A percentile compares a stretch with the other conserved stretches of the same genome.
Evolutionary conservation across 2,797 vertebrate species (phyloP).

Genomic region (Ateles fusciceps): DNA sequence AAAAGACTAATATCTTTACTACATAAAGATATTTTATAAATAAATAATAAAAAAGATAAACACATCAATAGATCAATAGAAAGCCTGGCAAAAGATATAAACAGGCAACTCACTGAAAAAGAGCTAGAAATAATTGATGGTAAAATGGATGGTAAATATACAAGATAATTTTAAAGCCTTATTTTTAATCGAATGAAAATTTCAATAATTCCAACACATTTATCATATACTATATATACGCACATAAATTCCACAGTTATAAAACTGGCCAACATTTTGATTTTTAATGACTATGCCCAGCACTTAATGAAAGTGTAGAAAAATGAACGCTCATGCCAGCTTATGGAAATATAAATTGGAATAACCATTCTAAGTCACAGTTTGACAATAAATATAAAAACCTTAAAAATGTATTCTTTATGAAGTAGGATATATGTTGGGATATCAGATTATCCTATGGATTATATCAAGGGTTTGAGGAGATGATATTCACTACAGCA

Average conservation of each 20-base stretch:
- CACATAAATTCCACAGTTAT: neutral
- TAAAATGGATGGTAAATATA: neutral
- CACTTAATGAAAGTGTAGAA: neutral
- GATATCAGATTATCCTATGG: neutral
- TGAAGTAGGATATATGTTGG: neutral
- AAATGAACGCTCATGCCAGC: neutral
- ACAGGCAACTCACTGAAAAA: neutral
- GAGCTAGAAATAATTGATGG: neutral
- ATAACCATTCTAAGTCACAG: neutral
- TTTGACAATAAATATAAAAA: neutral
- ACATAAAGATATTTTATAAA: neutral
- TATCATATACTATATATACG: neutral
- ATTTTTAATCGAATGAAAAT: conserved; percentile 3
- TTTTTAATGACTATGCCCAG: conserved; percentile 9
- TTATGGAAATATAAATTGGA: neutral
- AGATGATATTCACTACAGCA: neutral
- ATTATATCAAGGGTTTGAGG: neutral
- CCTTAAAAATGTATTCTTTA: neutral
- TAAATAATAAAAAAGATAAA: neutral
- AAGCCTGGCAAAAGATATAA: neutral
- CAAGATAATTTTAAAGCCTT: neutral
- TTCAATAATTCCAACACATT: neutral
- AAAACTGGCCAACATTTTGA: neutral
- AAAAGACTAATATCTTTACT: neutral
- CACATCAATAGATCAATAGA: neutral